Percentiles rank a stretch among this genome's conserved stretches.
phyloP scores from a whole-genome alignment of 2,888 invertebrate species.

The Auanema sp. region DNA sequence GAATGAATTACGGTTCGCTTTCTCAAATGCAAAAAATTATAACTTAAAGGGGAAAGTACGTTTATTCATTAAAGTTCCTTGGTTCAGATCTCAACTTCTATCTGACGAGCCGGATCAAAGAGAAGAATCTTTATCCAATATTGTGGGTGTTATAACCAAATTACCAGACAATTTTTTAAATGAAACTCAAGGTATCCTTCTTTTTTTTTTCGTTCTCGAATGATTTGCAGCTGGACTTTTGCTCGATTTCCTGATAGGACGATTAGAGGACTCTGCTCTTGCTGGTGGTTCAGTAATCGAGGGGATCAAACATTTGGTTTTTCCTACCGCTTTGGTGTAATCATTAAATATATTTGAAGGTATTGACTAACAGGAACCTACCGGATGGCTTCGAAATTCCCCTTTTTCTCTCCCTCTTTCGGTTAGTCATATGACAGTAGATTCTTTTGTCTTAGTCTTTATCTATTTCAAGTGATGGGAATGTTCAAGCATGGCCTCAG shows the following conservation, averaged over 20 bases:
- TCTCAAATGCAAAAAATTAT: too few species aligned
- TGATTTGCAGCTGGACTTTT: slow-evolving; percentile 38
- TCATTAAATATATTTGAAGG: slow-evolving; percentile 1
- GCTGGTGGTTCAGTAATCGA: slow-evolving; percentile 36
- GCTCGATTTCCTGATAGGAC: slow-evolving; percentile 39
- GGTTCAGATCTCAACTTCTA: slow-evolving; percentile 21
- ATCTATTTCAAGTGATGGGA: slow-evolving; percentile 28
- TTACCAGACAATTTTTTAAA: slow-evolving; percentile 29
- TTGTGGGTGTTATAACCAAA: slow-evolving; percentile 26
- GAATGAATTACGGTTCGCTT: too few species aligned
- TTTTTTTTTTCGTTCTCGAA: not conserved
- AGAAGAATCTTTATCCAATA: slow-evolving; percentile 20
- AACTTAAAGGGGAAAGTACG: too few species aligned
- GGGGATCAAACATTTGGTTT: slow-evolving; percentile 45
- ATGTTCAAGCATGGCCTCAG: slow-evolving; percentile 38
- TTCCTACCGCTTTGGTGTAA: slow-evolving; percentile 8
- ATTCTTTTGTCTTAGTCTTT: not conserved
- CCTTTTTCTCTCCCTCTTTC: slow-evolving; percentile 33
- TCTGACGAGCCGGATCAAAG: slow-evolving; percentile 20
- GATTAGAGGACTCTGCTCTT: slow-evolving; percentile 49
- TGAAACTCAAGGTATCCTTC: slow-evolving; percentile 26
- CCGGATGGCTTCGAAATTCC: slow-evolving; percentile 26
- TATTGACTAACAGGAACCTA: slow-evolving; percentile 12
- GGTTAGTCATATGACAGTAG: slow-evolving; percentile 8
- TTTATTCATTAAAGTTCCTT: too few species aligned